Base-by-base conservation (phyloP, 92 coral and sea anemone species). In the Palythoa grandiflora region DNA sequence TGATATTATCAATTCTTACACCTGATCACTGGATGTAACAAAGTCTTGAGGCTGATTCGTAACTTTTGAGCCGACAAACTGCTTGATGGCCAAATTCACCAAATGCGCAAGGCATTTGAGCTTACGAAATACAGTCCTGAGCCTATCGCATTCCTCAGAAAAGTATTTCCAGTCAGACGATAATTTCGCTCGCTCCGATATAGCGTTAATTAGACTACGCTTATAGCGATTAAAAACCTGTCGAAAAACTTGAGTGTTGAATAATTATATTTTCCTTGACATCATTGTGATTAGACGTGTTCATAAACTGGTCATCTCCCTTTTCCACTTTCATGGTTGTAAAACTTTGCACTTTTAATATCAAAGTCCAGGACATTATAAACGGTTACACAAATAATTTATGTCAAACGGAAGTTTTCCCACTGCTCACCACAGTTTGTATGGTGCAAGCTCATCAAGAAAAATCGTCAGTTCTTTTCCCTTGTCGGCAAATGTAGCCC, bases 391-490 rank as follows among this genome's bases (percentile, higher is more conserved):
- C 65, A 28, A 28, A 28, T 28, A 11, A 6, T 57, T 44, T 44
- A 44, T 44, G 50, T 44, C 50, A 44, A 44, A 44, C 50, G 7
- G 50, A 44, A 44, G 50, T 40, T 66, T 20, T 5, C 38, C 2
- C 38, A 66, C 3, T 88, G 21, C 80, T 77, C 89, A 95, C 98
- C 98, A 95, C 6, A 92, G 66, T 59, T 92, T 85, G 79, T 90
- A 92, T 15, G 96, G 93, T 5, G 96, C 94, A n/a, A 95, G 83
- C 6, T 91, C 83, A n/a, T 91, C 88, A n/a, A 93, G 74, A 39
- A 73, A 75, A 28, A 95, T 86, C 0, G 86, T 91, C 77, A 94
- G 40, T 20, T 95, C 71, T 40, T 87, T 77, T 11, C 89, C 94
- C 6, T 39, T 51, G 21, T 87, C 87, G 0, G 80, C 89, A 77